phyloP scores from a whole-genome alignment of 2,797 vertebrate genomes.

The Pterois miles region DNA sequence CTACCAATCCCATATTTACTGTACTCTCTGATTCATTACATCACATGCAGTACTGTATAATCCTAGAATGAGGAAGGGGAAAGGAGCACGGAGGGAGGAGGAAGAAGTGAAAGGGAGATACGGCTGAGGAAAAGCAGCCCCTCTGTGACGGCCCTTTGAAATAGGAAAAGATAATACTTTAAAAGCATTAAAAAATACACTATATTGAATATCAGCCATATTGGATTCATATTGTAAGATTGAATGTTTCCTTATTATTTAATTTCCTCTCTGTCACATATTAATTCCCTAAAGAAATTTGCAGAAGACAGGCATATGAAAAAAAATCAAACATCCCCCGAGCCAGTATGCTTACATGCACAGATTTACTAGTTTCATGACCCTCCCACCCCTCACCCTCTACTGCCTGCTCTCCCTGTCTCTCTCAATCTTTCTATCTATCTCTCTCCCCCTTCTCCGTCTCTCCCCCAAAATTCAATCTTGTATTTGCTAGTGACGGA shows the following conservation, averaged over 20 bases:
- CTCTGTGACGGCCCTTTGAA: slow-evolving; percentile 42
- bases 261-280: slow-evolving; percentile 38
- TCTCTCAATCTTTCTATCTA: slow-evolving; percentile 59
- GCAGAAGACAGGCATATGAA: slow-evolving; percentile 21
- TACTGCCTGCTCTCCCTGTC: slow-evolving; percentile 47
- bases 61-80: slow-evolving; percentile 21
- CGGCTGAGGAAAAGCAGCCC: slow-evolving; percentile 18
- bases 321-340: slow-evolving; percentile 58
- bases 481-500: slow-evolving; percentile 73
- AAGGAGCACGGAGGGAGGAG: slow-evolving; percentile 5
- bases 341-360: slow-evolving; percentile 53
- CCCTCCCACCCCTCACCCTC: neutral
- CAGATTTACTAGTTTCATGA: slow-evolving; percentile 67
- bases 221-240: slow-evolving; percentile 38
- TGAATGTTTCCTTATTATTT: slow-evolving; percentile 49
- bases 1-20: slow-evolving; percentile 49
- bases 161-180: slow-evolving; percentile 54
- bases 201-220: slow-evolving; percentile 45
- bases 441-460: slow-evolving; percentile 42
- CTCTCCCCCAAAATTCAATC: slow-evolving; percentile 76
- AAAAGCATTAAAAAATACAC: slow-evolving; percentile 56
- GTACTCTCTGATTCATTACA: slow-evolving; percentile 53
- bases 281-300: slow-evolving; percentile 38
- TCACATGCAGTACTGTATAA: slow-evolving; percentile 42
- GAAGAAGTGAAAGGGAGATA: slow-evolving; percentile 19